Base-by-base conservation (phyloP, 2,113 vertebrate genomes). In the Paralichthys olivaceus region DNA sequence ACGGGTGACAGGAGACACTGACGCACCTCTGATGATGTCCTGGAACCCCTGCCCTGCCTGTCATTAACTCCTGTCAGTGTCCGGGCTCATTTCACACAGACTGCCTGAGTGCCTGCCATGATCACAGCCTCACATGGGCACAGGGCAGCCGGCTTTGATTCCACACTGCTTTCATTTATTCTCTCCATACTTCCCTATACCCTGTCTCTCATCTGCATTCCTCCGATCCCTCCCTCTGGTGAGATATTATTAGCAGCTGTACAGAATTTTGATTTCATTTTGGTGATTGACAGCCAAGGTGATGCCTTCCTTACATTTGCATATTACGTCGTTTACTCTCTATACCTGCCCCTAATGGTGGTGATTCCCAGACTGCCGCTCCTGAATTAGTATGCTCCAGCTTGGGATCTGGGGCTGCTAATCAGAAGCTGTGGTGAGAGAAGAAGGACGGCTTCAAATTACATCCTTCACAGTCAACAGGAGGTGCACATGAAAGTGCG, bases 401-500 rank as follows among this genome's bases (percentile, higher is more conserved):
- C 87, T 83, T 91, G 88, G 90, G 91, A 92, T 83, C 83, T 60
- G 70, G 69, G 32, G 79, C 81, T 81, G 87, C 90, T 94, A 94
- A 94, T 94, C 91, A 93, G 87, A 78, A 73, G 78, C 82, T 83
- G 90, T 79, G 83, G 76, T 77, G 87, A 87, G 81, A 89, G 69
- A 72, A 87, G 79, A 88, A 86, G 81, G 83, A 86, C 66, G 77
- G 86, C 89, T 92, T 94, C 91, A 94, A 93, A 93, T 93, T 91
- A 93, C 91, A 94, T 90, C 90, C 87, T 92, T 90, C 83, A 83
- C 82, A 93, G 89, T 93, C 93, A 92, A 93, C 87, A 87, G 90
- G 92, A 91, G 91, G 89, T 84, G 83, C 80, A 94, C 86, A 92
- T 94, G 87, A 94, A 94, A 94, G 93, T 84, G 80, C 81, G 90